phyloP scores from a whole-genome alignment of 2,113 vertebrate genomes.

The Dascyllus trimaculatus region DNA sequence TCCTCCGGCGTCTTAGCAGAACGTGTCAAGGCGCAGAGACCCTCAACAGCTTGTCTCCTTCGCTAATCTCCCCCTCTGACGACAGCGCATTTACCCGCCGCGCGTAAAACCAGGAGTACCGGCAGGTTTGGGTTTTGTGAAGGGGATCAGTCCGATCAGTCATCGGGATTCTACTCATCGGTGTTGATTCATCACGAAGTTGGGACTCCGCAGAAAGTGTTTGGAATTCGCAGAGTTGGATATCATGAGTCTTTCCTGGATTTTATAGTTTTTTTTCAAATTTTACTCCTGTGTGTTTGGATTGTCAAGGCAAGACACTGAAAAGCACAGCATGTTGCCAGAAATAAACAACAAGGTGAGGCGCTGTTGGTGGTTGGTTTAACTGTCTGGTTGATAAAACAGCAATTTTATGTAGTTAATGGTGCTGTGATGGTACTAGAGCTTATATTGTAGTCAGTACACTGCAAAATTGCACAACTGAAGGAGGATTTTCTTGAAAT shows the following conservation, averaged over 20 bases:
- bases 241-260: conserved; percentile 67
- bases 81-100: conserved; percentile 61
- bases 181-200: conserved; percentile 17
- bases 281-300: conserved; percentile 36
- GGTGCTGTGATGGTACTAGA: no score
- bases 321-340: conserved; percentile 80
- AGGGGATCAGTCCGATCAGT: conserved; percentile 42
- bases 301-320: conserved; percentile 29
- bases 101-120: conserved; percentile 59
- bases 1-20: conserved; percentile 40
- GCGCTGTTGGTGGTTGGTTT: background rate
- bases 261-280: conserved; percentile 61
- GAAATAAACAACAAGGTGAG: conserved; percentile 88
- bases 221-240: conserved; percentile 46
- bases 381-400: background rate
- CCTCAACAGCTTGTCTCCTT: conserved; percentile 71
- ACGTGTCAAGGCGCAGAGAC: conserved; percentile 65
- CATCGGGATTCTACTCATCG: conserved; percentile 42
- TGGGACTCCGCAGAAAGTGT: background rate
- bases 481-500: background rate
- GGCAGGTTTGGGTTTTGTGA: conserved; percentile 19
- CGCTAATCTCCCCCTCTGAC: conserved; percentile 81
- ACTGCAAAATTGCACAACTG: background rate
- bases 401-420: no score
- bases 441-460: background rate